Base-by-base conservation (phyloP, 2,797 vertebrate species). In the Acridotheres tristis region DNA sequence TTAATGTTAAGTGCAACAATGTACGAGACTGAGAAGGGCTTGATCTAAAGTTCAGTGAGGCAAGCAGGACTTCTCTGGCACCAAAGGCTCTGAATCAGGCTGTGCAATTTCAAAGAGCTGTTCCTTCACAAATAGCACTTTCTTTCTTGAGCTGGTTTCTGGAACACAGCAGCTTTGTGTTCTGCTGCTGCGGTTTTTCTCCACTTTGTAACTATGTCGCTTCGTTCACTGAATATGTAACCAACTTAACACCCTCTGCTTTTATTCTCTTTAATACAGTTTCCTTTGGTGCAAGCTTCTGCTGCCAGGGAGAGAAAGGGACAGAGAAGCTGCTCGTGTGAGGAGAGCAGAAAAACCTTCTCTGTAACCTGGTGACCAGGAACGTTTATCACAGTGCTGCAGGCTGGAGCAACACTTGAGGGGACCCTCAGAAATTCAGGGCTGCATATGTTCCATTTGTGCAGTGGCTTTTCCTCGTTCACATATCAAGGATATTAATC, bases 141-240 rank as follows among this genome's bases (percentile, higher is more conserved):
- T 82, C 43, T 86, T 83, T 72, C 81, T 88, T 88, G 54, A 38
- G 69, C 72, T 75, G 66, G 11, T 85, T 96, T 89, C 78, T 93
- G 85, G 78, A 89, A 91, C 90, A 88, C 91, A 95, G 92, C 74
- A 84, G 83, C 89, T 94, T 88, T 96, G 92, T 96, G 85, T 67
- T 88, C 85, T 48, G 68, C 50, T 90, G 50, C 61, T 84, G 66
- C 0, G 0, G 16, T 87, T 88, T 66, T 83, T 43, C 43, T 32
- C 7, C 18, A 43, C 73, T 81, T 74, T 84, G 36, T 80, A 80
- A 75, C 72, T 91, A 5, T 85, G 87, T 81, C 2, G 0, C 66
- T 78, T 91, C 80, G 76, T 89, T 95, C 58, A 42, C 73, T 89
- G 91, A 75, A 63, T 91, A 50, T 69, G 63, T 58, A 89, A 89